These are phyloP conservation scores for Clunio marinus DNA, from an alignment of 2,888 invertebrate species.

Conservation along the genomic window DNA sequence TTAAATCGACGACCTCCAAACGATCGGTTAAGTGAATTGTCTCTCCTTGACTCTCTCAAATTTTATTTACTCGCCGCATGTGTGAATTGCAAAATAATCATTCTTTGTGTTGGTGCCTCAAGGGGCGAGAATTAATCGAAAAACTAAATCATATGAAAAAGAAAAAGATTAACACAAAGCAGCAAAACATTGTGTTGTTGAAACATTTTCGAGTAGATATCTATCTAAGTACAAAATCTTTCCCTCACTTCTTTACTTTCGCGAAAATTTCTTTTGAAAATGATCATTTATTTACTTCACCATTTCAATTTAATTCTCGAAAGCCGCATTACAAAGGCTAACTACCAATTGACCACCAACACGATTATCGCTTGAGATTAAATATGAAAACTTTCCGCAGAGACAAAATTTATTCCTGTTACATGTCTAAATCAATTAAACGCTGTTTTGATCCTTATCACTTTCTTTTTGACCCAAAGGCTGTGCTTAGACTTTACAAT, in stretches of 20 bases:
- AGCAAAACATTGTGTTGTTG: no score
- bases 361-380: background rate
- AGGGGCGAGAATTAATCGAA: background rate
- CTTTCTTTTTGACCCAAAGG: background rate
- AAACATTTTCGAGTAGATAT: no score
- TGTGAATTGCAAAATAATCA: background rate
- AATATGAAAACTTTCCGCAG: background rate
- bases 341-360: slow-evolving; percentile 3
- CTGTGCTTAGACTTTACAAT: background rate
- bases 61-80: background rate
- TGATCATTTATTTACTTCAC: background rate
- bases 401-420: background rate
- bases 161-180: no score
- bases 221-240: background rate
- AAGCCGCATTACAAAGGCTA: background rate
- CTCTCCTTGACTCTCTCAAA: slow-evolving; percentile 7
- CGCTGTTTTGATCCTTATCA: background rate
- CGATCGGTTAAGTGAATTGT: background rate
- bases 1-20: background rate
- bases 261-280: slow-evolving; percentile 3
- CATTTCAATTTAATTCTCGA: background rate
- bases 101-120: background rate
- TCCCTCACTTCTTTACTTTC: background rate
- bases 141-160: no score
- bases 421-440: background rate